Conservation (phyloP, 2,888 invertebrate species). For the Monochamus alternatus region DNA sequence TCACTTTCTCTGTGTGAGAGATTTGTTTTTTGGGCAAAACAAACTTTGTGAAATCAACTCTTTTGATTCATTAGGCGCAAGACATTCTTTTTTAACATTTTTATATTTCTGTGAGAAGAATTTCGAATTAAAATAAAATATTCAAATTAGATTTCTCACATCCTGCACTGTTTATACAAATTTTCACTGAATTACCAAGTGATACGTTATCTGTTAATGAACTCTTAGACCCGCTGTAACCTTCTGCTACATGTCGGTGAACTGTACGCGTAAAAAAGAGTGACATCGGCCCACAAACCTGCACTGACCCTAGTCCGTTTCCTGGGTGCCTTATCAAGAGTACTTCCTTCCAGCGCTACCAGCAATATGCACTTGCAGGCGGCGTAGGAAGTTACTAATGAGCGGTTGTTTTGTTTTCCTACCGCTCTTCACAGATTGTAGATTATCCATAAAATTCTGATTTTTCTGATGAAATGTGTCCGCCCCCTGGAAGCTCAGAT, state of each 20-base stretch:
- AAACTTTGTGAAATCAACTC: too few species aligned
- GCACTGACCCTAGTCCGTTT: conserved; percentile 52
- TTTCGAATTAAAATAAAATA: too few species aligned
- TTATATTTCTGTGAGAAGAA: too few species aligned
- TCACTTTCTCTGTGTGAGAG: too few species aligned
- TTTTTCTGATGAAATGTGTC: conserved; percentile 14
- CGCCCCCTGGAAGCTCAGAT: conserved; percentile 20
- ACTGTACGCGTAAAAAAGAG: conserved; percentile 49
- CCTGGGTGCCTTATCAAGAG: conserved; percentile 54
- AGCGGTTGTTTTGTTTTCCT: conserved; percentile 27
- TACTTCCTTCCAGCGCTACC: conserved; percentile 53
- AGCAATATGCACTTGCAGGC: conserved; percentile 46
- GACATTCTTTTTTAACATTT: too few species aligned
- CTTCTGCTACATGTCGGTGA: conserved; percentile 27
- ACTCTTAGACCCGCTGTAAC: conserved; percentile 7
- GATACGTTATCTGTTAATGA: conserved; percentile 22
- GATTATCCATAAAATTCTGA: conserved; percentile 37
- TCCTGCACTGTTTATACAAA: neutral
- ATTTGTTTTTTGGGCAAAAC: too few species aligned
- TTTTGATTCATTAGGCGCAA: too few species aligned
- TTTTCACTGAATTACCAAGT: neutral
- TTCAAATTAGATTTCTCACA: too few species aligned
- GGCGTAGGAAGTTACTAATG: conserved; percentile 47
- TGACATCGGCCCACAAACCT: conserved; percentile 55
- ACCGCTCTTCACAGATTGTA: conserved; percentile 40